Evolutionary conservation across 2,888 invertebrate species (phyloP).

Genomic region (Zonitis immaculata): DNA sequence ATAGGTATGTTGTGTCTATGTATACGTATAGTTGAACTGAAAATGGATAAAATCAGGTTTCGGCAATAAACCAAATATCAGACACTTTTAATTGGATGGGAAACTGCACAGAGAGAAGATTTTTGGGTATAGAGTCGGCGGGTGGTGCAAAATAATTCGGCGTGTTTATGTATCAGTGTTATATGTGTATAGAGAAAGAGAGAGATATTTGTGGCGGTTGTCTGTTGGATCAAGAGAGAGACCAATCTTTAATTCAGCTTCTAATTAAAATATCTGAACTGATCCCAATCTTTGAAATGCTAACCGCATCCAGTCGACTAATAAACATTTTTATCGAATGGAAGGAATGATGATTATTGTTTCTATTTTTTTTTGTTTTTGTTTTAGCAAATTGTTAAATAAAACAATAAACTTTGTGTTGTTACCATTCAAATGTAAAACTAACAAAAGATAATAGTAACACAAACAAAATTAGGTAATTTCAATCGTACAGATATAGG

Average conservation of each 20-base stretch:
- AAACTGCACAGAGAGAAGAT: conserved; percentile 34
- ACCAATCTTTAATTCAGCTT: conserved; percentile 22
- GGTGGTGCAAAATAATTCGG: conserved; percentile 46
- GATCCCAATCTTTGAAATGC: conserved; percentile 37
- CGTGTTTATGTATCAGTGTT: conserved; percentile 12
- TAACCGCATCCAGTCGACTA: background rate
- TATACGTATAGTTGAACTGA: background rate
- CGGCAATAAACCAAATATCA: conserved; percentile 46
- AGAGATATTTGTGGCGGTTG: conserved; percentile 7
- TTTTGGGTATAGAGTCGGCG: conserved; percentile 40
- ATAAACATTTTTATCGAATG: background rate
- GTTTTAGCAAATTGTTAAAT: too few species aligned
- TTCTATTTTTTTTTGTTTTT: too few species aligned
- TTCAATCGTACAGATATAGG: conserved; percentile 1
- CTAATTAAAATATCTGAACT: conserved; percentile 48
- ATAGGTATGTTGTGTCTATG: background rate
- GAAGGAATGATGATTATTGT: background rate
- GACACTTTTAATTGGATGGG: conserved; percentile 47
- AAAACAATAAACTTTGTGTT: too few species aligned
- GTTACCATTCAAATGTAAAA: too few species aligned
- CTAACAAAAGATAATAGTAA: too few species aligned
- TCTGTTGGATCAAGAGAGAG: too few species aligned
- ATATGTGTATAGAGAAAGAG: too few species aligned
- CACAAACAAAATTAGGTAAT: background rate
- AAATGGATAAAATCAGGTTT: conserved; percentile 43